Base-by-base conservation (phyloP, 1,140 invertebrate genomes). In the Bombus difficillimus region DNA sequence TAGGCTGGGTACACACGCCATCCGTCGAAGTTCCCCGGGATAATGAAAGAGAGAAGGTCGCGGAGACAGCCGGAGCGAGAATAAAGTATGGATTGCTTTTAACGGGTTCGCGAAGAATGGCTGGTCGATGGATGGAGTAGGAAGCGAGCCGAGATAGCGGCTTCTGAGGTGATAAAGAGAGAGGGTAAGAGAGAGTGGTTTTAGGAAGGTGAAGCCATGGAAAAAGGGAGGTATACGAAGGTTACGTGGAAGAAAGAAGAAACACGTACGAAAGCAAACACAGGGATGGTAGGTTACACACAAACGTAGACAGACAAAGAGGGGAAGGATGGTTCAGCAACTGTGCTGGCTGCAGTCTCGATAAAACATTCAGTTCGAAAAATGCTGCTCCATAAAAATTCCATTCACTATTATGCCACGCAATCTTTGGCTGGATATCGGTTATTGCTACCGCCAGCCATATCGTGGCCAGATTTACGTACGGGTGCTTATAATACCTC, bases 321-420 rank as follows among this genome's bases (percentile, higher is more conserved):
- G 41, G 10, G 69, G 18, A 25, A 28, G 71, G 82, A 88, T 80
- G 76, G 80, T 87, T 79, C 62, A 72, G 62, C 74, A 81, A 85
- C 64, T 84, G 89, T 32, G n/a, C 74, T 34, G 66, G 88, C n/a
- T 66, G 87, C 85, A 90, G 88, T 83, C 86, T 73, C 89, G 90
- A 93, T 93, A 92, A 93, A 94, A 93, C 91, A 94, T 93, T 94
- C 92, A 92, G 89, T 92, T 83, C 86, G 90, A 92, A 93, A 93
- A 93, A 92, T 93, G 91, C 88, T 82, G 82, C 72, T 90, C 88
- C 88, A 93, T 93, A 91, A 93, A 94, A 94, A 94, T 94, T 94
- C 92, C 86, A 93, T 92, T 86, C 89, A 66, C 91, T 88, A 92
- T 93, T 93, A 93, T 92, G 86, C 87, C 86, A 43, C 73, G 79